Evolutionary conservation across 2,113 vertebrate species (phyloP).

Genomic region (Arothron firmamentum): DNA sequence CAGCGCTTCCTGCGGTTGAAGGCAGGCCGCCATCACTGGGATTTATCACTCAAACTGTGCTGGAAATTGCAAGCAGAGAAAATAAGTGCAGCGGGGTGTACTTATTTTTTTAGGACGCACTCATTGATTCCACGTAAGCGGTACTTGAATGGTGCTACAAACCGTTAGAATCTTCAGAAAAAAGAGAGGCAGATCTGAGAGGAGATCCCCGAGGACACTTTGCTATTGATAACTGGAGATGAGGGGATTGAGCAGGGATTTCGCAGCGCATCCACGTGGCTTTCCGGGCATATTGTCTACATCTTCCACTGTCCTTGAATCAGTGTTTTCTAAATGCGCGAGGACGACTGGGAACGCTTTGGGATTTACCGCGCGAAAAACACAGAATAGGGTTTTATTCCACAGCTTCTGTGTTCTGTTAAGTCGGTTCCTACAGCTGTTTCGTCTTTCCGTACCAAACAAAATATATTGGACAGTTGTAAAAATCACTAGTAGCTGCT

Average conservation of each 20-base stretch:
- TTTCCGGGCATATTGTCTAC: conserved; percentile 53
- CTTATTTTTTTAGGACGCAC: conserved; percentile 2
- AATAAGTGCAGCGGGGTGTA: not conserved
- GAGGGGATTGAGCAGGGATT: conserved; percentile 51
- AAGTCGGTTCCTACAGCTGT: not conserved
- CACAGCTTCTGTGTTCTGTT: conserved; percentile 13
- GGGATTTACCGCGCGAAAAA: not conserved
- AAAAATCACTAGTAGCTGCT: conserved; percentile 24
- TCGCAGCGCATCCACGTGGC: conserved; percentile 27
- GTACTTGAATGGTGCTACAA: conserved; percentile 7
- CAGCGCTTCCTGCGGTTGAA: not conserved
- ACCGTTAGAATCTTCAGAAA: conserved; percentile 17
- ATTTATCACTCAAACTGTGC: too few relatives aligned
- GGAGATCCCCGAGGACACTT: conserved; percentile 36
- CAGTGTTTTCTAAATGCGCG: conserved; percentile 38
- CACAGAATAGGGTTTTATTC: conserved; percentile 6
- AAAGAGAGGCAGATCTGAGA: conserved; percentile 33
- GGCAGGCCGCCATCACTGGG: not conserved
- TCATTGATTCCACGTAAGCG: conserved; percentile 23
- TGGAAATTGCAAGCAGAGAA: too few relatives aligned
- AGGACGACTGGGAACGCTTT: conserved; percentile 6
- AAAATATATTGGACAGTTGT: conserved; percentile 16
- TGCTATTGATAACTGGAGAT: conserved; percentile 44
- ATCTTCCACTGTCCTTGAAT: conserved; percentile 13
- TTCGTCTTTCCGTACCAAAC: too few relatives aligned